Evolutionary conservation across 1,140 invertebrate genomes (phyloP).

Genomic region (Panonychus citri): DNA sequence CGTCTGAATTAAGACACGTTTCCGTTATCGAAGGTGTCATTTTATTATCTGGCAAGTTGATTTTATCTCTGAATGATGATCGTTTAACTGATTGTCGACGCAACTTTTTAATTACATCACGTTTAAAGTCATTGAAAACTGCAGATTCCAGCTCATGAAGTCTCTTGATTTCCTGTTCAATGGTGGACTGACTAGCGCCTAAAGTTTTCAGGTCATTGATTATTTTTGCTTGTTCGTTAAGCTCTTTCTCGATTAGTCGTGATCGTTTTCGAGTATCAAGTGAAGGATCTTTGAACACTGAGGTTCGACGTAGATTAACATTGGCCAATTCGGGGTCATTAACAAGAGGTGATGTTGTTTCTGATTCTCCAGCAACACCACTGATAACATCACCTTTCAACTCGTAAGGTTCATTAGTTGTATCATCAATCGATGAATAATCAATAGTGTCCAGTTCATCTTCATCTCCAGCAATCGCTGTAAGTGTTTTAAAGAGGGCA

Average conservation of each 20-base stretch:
- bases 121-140: conserved; percentile 49
- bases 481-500: conserved; percentile 75
- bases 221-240: conserved; percentile 83
- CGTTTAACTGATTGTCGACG: conserved; percentile 49
- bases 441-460: conserved; percentile 7
- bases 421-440: conserved; percentile 12
- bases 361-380: not conserved
- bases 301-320: conserved; percentile 33
- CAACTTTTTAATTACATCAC: conserved; percentile 69
- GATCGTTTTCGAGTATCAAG: conserved; percentile 68
- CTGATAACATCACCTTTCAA: not conserved
- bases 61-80: not conserved
- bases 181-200: conserved; percentile 68
- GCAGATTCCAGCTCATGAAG: conserved; percentile 73
- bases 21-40: too few species aligned
- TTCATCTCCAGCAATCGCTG: conserved; percentile 54
- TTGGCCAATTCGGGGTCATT: not conserved
- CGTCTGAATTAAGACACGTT: too few species aligned
- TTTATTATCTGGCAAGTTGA: not conserved
- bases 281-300: conserved; percentile 61
- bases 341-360: not conserved
- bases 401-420: conserved; percentile 1
- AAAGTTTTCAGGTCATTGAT: conserved; percentile 64
- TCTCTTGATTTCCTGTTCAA: conserved; percentile 67
- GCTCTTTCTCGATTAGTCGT: conserved; percentile 83